Percentiles rank a stretch among this genome's conserved stretches.
These are phyloP conservation scores for Lepas anatifera DNA, from an alignment of 2,888 invertebrate species.

Conservation along the genomic window DNA sequence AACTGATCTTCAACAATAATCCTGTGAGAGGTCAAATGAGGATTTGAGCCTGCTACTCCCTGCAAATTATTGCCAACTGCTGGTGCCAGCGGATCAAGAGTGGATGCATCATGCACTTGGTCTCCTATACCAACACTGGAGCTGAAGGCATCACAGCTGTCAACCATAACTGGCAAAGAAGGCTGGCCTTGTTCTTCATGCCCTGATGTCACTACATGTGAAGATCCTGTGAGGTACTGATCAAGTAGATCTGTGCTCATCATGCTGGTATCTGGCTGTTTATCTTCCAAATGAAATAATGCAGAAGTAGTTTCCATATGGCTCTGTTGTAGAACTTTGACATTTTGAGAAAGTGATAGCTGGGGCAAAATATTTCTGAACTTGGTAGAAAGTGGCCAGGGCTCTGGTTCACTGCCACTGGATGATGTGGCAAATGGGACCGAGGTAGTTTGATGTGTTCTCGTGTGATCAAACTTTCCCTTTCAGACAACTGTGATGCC, in stretches of 20 bases:
- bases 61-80: too few relatives aligned
- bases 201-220: neutral
- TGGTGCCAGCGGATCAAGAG: too few relatives aligned
- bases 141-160: neutral
- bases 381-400: too few relatives aligned
- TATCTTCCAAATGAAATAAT: neutral
- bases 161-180: neutral
- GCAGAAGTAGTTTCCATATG: neutral
- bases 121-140: neutral
- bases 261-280: neutral
- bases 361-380: too few relatives aligned
- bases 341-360: neutral
- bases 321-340: neutral
- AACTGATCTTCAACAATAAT: neutral
- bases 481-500: constrained; percentile 27
- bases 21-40: neutral
- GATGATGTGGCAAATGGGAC: too few relatives aligned
- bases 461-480: constrained; percentile 24
- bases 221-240: neutral
- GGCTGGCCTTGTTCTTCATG: neutral
- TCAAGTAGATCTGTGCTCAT: neutral
- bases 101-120: neutral
- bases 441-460: neutral
- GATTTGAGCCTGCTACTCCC: neutral
- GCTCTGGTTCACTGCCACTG: too few relatives aligned